Conservation (phyloP, 1,140 invertebrate genomes). For the Onthophagus taurus region DNA sequence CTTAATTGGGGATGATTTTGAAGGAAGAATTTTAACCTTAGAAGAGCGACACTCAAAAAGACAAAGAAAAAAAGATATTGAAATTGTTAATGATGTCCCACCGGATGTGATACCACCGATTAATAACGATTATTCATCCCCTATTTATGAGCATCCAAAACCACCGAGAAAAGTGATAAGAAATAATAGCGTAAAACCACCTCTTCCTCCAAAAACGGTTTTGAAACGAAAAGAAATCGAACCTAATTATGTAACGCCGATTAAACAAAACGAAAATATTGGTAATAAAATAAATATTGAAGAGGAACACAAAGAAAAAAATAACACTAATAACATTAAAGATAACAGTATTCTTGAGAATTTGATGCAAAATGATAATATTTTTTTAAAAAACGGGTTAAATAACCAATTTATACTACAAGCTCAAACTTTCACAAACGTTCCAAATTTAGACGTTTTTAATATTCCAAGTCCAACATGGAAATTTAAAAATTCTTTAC, state of each 20-base stretch:
- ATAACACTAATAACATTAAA: constrained; percentile 28
- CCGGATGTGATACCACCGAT: constrained; percentile 56
- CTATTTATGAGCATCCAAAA: constrained; percentile 51
- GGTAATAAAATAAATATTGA: constrained; percentile 38
- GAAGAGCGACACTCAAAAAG: constrained; percentile 58
- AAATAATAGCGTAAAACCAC: constrained; percentile 32
- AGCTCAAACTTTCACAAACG: constrained; percentile 5
- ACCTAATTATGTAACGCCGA: constrained; percentile 20
- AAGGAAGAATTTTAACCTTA: constrained; percentile 49
- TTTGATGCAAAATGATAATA: constrained; percentile 18
- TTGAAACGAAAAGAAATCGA: constrained; percentile 34
- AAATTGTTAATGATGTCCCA: constrained; percentile 40
- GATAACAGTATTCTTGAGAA: constrained; percentile 16
- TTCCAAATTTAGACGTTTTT: neutral
- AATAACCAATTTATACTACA: constrained; percentile 23
- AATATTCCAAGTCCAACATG: no score
- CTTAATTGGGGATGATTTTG: constrained; percentile 25
- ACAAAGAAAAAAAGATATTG: constrained; percentile 46
- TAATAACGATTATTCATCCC: constrained; percentile 39
- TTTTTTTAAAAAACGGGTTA: constrained; percentile 17
- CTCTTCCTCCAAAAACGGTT: constrained; percentile 51
- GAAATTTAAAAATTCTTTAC: neutral
- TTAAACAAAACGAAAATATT: constrained; percentile 13
- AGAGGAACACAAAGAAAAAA: constrained; percentile 30
- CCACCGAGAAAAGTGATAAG: constrained; percentile 44